Conservation (phyloP, 2,888 invertebrate species). For the Netelia melanura region DNA sequence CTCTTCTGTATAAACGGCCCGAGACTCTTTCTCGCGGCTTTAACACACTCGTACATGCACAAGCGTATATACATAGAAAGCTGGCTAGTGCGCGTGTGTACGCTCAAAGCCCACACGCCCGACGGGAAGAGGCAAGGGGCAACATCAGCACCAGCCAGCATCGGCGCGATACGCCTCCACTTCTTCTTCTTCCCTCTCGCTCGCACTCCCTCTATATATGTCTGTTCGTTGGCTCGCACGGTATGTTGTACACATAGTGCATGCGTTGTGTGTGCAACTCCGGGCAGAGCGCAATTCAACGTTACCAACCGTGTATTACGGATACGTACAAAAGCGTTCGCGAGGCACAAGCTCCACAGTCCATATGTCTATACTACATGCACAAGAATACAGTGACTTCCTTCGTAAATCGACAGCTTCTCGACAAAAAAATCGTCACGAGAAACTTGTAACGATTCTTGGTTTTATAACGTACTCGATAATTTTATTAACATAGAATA, state of each 20-base stretch:
- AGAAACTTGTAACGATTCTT: too few relatives aligned
- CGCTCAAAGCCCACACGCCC: slow-evolving; percentile 58
- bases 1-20: slow-evolving; percentile 66
- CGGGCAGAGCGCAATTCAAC: slow-evolving; percentile 27
- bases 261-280: not conserved
- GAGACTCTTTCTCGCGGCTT: slow-evolving; percentile 66
- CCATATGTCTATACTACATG: not conserved
- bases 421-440: too few relatives aligned
- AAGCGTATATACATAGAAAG: slow-evolving; percentile 14
- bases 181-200: slow-evolving; percentile 38
- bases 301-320: slow-evolving; percentile 30
- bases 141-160: slow-evolving; percentile 51
- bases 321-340: slow-evolving; percentile 34
- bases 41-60: slow-evolving; percentile 32
- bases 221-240: not conserved
- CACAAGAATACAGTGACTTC: not conserved
- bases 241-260: not conserved
- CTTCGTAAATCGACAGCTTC: not conserved
- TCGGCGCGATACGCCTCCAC: slow-evolving; percentile 68
- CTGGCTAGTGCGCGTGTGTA: slow-evolving; percentile 1
- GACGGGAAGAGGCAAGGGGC: slow-evolving; percentile 48
- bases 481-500: too few relatives aligned
- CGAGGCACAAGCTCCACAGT: not conserved
- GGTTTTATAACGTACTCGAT: too few relatives aligned
- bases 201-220: not conserved